These are phyloP conservation scores for Bambusicola thoracicus DNA, from an alignment of 2,113 vertebrate genomes.

Conservation along the genomic window DNA sequence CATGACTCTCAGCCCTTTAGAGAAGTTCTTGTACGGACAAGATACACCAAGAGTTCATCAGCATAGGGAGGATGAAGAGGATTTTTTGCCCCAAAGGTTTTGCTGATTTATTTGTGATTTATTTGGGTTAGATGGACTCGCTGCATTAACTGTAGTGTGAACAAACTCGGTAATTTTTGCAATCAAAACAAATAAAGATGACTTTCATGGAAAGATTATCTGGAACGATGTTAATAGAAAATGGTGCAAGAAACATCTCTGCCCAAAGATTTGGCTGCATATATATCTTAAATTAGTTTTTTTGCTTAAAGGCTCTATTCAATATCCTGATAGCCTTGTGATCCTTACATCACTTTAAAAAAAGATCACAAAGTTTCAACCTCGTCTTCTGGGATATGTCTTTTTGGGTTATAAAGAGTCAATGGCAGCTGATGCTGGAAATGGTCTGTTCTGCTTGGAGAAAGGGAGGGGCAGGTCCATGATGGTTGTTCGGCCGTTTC, in stretches of 20 bases:
- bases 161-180: not conserved
- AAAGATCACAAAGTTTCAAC: not conserved
- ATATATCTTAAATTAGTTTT: not conserved
- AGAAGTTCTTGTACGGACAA: not conserved
- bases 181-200: not conserved
- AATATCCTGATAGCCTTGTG: not conserved
- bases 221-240: not conserved
- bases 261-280: not conserved
- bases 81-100: rapidly evolving
- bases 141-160: not conserved
- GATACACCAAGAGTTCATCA: not conserved
- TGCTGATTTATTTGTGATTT: not conserved
- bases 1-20: not conserved
- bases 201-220: not conserved
- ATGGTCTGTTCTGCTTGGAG: constrained; percentile 10
- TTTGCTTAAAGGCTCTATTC: not conserved
- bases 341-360: not conserved
- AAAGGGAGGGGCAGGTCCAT: constrained; percentile 28
- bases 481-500: constrained; percentile 26
- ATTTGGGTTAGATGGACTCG: not conserved
- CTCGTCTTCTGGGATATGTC: not conserved
- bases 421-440: not conserved
- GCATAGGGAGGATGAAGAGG: not conserved
- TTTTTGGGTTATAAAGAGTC: not conserved
- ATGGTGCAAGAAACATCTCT: not conserved